Conservation (phyloP, 2,888 invertebrate genomes). For the Xiphydria camelus region DNA sequence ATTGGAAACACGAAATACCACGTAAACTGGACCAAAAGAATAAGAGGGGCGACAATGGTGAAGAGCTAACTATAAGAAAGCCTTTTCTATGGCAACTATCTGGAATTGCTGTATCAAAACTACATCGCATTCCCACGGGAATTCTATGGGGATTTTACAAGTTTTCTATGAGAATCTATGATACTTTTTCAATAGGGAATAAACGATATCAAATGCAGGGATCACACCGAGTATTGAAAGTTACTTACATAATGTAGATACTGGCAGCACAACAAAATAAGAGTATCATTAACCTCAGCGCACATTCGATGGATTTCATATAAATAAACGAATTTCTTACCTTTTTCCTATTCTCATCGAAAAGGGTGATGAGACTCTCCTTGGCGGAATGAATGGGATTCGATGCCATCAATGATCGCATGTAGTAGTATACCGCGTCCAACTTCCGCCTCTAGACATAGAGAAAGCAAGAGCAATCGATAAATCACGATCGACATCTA, state of each 20-base stretch:
- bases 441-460: constrained; percentile 81
- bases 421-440: constrained; percentile 96
- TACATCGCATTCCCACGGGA: no score
- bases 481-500: background rate
- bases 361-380: constrained; percentile 83
- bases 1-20: no score
- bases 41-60: no score
- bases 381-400: constrained; percentile 92
- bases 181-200: constrained; percentile 5
- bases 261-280: constrained; percentile 59
- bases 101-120: no score
- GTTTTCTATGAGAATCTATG: no score
- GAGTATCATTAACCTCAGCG: constrained; percentile 66
- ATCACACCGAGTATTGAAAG: constrained; percentile 51
- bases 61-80: constrained; percentile 39
- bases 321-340: constrained; percentile 55
- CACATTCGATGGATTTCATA: no score
- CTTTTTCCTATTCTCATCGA: constrained; percentile 93
- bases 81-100: constrained; percentile 31
- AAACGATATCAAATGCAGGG: constrained; percentile 34
- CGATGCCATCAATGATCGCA: constrained; percentile 91
- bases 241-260: constrained; percentile 65
- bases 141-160: no score
- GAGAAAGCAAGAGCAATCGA: constrained; percentile 20
- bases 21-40: no score